Evolutionary conservation across 1,140 invertebrate species (phyloP).

Genomic region (Pseudomyrmex concolor): DNA sequence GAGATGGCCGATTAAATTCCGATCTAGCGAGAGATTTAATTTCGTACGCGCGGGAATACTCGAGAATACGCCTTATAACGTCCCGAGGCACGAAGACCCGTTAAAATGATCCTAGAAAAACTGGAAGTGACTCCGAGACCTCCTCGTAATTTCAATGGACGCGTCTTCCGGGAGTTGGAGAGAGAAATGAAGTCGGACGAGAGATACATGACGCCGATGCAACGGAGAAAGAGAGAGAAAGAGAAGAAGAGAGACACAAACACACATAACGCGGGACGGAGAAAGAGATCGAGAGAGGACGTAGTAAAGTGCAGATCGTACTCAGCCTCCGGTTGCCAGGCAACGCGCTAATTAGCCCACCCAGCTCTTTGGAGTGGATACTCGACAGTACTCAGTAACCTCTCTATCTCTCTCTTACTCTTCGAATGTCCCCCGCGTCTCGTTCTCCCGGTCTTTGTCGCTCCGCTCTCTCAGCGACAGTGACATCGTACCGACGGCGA

Average conservation of each 20-base stretch:
- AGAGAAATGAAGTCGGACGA: conserved; percentile 20
- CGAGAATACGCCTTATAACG: conserved; percentile 38
- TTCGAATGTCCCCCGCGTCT: conserved; percentile 62
- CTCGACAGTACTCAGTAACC: conserved; percentile 83
- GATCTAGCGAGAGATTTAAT: conserved; percentile 37
- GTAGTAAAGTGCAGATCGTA: conserved; percentile 82
- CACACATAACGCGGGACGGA: conserved; percentile 50
- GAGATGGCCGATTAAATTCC: conserved; percentile 33
- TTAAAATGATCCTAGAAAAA: conserved; percentile 59
- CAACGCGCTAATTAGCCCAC: conserved; percentile 85
- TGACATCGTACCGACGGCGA: conserved; percentile 76
- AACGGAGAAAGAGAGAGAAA: conserved; percentile 8
- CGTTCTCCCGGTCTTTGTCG: not conserved
- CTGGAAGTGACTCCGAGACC: conserved; percentile 57
- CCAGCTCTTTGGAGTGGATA: conserved; percentile 85
- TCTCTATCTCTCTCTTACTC: conserved; percentile 76
- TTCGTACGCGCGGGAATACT: conserved; percentile 32
- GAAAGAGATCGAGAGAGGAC: conserved; percentile 70
- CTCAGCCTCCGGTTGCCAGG: conserved; percentile 83
- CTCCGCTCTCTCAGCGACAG: conserved; percentile 57
- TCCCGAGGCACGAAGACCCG: conserved; percentile 56
- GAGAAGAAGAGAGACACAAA: conserved; percentile 10
- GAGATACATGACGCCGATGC: conserved; percentile 23
- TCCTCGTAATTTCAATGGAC: conserved; percentile 66
- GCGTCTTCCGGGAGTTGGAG: conserved; percentile 43